Evolutionary conservation across 2,113 vertebrate genomes (phyloP), one percentile per base, ranked within the genome.

Genomic region (Crotalus viridis): DNA sequence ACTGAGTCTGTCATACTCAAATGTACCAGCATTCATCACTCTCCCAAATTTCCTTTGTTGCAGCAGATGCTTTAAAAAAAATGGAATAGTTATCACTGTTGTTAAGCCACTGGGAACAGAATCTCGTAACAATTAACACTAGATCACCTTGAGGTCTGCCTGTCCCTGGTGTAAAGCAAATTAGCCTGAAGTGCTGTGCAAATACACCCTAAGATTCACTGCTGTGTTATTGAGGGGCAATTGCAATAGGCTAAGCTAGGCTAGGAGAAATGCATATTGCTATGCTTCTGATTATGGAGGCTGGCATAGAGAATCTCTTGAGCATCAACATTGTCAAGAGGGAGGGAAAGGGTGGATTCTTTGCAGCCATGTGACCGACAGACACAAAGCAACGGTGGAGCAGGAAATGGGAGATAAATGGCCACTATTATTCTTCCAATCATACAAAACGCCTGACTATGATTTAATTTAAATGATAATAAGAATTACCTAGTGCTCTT

Each of bases 391-490:
- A 98, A 33, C 87, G 95, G 94, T 98, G 98, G 98, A 98, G 98
- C 97, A 98, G 97, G 97, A 97, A 97, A 98, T 98, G 98, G 94
- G 98, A 99, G 98, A 99, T 98, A 98, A 98, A 98, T 98, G 98
- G 97, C 97, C 98, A 96, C 98, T 98, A 98, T 99, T 98, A 99
- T 98, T 99, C 98, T 97, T 98, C 98, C 98, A 98, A 98, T 98
- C 98, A 98, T 98, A 98, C 96, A 98, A 98, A 98, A 98, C 98
- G 97, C 98, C 97, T 98, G 97, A 97, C 98, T 96, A 96, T 97
- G 96, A 98, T 98, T 98, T 98, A 98, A 98, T 96, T 98, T 99
- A 98, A 98, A 98, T 98, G 98, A 98, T 98, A 98, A 98, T 98
- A 98, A 89, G 57, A 89, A 59, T 24, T 43, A 43, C 59, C 95